Evolutionary conservation across 2,797 vertebrate genomes (phyloP).

Genomic region (Anguilla marmorata): DNA sequence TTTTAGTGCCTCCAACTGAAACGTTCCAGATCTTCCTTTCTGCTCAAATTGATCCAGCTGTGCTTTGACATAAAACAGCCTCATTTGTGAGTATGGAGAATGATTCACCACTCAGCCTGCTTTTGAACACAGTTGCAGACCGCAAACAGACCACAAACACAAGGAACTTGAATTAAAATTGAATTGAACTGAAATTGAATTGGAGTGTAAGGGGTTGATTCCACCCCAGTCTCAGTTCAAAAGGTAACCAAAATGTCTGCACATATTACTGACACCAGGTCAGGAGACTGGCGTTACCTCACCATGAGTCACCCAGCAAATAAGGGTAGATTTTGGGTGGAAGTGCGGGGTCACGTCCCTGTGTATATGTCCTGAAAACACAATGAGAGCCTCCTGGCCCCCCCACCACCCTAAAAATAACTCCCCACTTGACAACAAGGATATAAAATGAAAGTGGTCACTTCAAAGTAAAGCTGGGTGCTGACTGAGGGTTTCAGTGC

Average conservation of each 20-base stretch:
- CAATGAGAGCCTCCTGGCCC: not conserved
- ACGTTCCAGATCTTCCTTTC: not conserved
- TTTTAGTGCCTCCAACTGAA: not conserved
- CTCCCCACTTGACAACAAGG: slow-evolving; percentile 19
- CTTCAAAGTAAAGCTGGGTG: slow-evolving; percentile 13
- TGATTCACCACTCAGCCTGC: not conserved
- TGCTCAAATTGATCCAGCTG: not conserved
- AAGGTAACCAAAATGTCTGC: not conserved
- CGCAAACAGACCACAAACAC: not conserved
- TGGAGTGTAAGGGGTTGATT: not conserved
- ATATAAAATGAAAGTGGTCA: not conserved
- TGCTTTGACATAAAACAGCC: not conserved
- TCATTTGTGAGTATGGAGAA: not conserved
- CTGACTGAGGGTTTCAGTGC: not conserved
- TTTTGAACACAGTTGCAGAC: not conserved
- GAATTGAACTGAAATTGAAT: not conserved
- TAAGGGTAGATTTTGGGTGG: not conserved
- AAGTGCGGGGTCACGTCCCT: not conserved
- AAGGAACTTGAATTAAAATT: not conserved
- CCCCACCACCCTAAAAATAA: not conserved
- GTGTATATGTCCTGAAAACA: not conserved
- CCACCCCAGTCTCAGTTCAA: not conserved
- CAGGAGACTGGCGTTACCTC: not conserved
- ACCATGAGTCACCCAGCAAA: not conserved
- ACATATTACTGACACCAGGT: not conserved